phyloP scores from a whole-genome alignment of 2,888 invertebrate genomes.

The Apodemia zela region DNA sequence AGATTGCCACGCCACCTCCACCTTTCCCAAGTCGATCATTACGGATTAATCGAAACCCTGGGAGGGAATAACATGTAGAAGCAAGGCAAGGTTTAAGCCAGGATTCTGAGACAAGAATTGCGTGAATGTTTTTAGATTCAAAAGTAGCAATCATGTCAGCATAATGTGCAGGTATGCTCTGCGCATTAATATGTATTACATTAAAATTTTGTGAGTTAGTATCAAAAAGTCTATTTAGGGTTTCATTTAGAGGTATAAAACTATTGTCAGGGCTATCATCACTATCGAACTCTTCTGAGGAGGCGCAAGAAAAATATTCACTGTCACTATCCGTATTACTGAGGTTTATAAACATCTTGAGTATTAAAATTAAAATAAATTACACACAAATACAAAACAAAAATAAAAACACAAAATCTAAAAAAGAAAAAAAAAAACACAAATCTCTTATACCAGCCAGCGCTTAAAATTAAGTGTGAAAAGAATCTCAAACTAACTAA shows the following conservation, averaged over 20 bases:
- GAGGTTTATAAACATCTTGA: no score
- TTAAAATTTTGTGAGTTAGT: background rate
- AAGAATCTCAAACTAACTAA: no score
- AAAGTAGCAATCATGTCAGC: background rate
- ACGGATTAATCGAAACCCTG: no score
- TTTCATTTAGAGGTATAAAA: background rate
- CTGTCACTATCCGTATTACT: background rate
- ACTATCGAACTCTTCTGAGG: background rate
- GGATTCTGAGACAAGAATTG: background rate
- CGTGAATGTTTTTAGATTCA: background rate
- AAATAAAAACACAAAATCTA: no score
- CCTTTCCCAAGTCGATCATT: constrained; percentile 1
- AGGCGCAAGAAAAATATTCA: constrained; percentile 4
- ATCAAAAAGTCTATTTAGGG: background rate
- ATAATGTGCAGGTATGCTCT: background rate
- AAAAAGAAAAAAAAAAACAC: no score
- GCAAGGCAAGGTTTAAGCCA: background rate
- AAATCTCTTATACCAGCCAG: no score
- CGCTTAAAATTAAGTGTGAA: no score
- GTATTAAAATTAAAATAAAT: no score
- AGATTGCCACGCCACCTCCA: background rate
- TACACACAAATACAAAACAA: no score
- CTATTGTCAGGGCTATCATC: background rate
- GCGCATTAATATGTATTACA: no score
- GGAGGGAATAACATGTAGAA: background rate